These are phyloP conservation scores for Etia nguti DNA, from an alignment of 2,113 vertebrate genomes.

Conservation along the genomic window DNA sequence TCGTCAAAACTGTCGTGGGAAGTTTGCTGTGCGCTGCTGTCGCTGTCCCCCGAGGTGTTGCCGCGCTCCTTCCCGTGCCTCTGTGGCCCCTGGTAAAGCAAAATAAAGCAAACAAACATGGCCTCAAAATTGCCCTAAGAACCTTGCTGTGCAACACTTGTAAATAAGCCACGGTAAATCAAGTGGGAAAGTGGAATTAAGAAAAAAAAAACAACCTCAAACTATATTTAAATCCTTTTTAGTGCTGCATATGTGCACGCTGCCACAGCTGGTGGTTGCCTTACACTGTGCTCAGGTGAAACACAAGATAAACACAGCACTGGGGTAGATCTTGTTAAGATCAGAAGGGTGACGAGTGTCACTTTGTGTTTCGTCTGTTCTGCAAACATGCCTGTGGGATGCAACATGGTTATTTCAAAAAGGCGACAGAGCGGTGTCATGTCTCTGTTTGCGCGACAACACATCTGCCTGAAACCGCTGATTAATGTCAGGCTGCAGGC, in stretches of 20 bases:
- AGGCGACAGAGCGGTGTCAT: not conserved
- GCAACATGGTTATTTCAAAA: conserved; percentile 9
- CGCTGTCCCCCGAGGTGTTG: conserved; percentile 79
- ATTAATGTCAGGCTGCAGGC: not conserved
- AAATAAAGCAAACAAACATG: not conserved
- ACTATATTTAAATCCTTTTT: conserved; percentile 7
- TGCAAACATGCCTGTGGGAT: conserved; percentile 24
- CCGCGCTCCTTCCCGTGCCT: conserved; percentile 83
- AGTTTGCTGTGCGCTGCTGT: conserved; percentile 77
- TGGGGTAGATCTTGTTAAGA: conserved; percentile 6
- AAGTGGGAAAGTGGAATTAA: not conserved
- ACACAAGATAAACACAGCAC: conserved; percentile 13
- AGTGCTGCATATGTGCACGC: not conserved
- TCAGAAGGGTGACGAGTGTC: conserved; percentile 18
- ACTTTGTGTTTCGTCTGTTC: conserved; percentile 19
- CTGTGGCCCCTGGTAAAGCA: conserved; percentile 80
- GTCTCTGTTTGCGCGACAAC: not conserved
- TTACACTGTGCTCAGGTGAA: not conserved
- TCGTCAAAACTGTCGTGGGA: conserved; percentile 73
- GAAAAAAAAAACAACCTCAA: not conserved
- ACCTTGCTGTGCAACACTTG: not conserved
- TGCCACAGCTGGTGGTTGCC: not conserved
- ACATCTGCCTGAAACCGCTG: not conserved
- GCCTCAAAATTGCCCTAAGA: not conserved
- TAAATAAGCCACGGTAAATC: not conserved